phyloP scores from a whole-genome alignment of 2,113 vertebrate species.

The Cryptotis parvus region DNA sequence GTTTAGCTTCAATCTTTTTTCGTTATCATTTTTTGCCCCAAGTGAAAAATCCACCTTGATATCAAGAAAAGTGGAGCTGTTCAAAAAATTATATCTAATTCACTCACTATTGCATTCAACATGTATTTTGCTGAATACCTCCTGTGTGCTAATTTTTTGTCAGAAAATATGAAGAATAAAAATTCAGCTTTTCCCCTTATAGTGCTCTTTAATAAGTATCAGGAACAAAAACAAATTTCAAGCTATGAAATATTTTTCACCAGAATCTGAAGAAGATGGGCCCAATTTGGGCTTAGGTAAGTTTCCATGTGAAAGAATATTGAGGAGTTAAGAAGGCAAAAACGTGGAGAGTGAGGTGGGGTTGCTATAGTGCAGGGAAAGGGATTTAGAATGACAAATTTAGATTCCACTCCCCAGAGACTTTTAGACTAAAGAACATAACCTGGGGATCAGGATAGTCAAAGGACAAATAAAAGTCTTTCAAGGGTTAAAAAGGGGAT shows the following conservation, averaged over 20 bases:
- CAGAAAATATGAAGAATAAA: slow-evolving; percentile 25
- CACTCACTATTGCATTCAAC: neutral
- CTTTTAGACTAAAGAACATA: neutral
- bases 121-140: slow-evolving; percentile 26
- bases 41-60: neutral
- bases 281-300: neutral
- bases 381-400: neutral
- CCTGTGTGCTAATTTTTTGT: neutral
- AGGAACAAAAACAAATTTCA: slow-evolving; percentile 29
- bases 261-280: neutral
- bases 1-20: neutral
- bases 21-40: neutral
- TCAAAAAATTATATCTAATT: slow-evolving; percentile 34
- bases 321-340: neutral
- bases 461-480: neutral
- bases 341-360: neutral
- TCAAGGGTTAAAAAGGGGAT: neutral
- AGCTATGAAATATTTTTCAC: neutral
- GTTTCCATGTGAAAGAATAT: neutral
- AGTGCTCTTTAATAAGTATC: slow-evolving; percentile 25
- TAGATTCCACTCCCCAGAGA: neutral
- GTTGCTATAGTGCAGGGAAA: too few species aligned
- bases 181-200: neutral
- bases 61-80: neutral
- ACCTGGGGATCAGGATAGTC: neutral